Evolutionary conservation across 23 tunicate species (phyloP).

Genomic region (Phallusia fumigata): DNA sequence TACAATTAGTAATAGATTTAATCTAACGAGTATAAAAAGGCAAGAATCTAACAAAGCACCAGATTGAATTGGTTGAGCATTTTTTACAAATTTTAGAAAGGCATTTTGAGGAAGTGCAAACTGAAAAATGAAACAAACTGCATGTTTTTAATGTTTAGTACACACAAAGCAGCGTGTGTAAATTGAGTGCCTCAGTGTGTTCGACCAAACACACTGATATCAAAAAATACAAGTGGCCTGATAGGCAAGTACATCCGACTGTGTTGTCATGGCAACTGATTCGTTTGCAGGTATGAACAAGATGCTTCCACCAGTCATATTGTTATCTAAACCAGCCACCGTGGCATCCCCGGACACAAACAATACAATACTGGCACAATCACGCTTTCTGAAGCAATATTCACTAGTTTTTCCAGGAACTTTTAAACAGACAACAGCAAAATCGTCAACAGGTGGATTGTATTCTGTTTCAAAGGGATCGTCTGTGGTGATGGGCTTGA

Average conservation of each 20-base stretch:
- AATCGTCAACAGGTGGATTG: conserved; percentile 91
- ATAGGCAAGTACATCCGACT: conserved; percentile 37
- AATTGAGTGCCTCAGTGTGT: too few relatives aligned
- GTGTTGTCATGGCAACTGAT: conserved; percentile 8
- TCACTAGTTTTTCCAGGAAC: conserved; percentile 14
- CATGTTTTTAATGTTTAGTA: too few relatives aligned
- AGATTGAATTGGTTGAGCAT: too few relatives aligned
- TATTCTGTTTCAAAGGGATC: conserved; percentile 54
- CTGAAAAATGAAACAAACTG: too few relatives aligned
- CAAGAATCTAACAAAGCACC: too few relatives aligned
- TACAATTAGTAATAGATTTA: too few relatives aligned
- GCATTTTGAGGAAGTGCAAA: too few relatives aligned
- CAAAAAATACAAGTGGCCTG: conserved; percentile 68
- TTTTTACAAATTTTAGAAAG: too few relatives aligned
- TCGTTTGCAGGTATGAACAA: conserved; percentile 61
- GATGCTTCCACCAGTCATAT: conserved; percentile 43
- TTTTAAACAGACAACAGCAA: conserved; percentile 67
- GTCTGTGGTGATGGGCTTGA: conserved; percentile 32
- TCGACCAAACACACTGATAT: neutral
- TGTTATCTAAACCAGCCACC: neutral
- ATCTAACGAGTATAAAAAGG: too few relatives aligned
- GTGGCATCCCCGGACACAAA: conserved; percentile 46
- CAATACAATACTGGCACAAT: conserved; percentile 80
- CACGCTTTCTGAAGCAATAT: conserved; percentile 35
- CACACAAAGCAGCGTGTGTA: too few relatives aligned